Conservation (phyloP, 2,888 invertebrate genomes). For the Cryptus viduatorius region DNA sequence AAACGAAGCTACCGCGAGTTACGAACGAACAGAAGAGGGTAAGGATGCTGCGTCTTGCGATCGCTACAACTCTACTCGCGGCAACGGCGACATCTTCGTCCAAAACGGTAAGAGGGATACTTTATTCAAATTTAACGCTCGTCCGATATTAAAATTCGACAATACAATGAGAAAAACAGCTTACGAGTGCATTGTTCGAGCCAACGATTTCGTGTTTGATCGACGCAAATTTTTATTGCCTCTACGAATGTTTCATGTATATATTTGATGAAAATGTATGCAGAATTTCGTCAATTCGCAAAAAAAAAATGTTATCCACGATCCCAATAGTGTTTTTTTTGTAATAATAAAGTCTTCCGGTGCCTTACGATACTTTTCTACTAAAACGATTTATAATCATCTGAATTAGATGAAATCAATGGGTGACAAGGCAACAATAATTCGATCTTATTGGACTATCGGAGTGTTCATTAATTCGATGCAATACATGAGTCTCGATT, state of each 20-base stretch:
- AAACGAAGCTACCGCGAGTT: constrained; percentile 25
- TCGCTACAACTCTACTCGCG: constrained; percentile 15
- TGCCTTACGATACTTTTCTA: not conserved
- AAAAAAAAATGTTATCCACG: too few relatives aligned
- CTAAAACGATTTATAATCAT: too few relatives aligned
- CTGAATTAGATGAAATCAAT: too few relatives aligned
- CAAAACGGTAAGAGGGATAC: constrained; percentile 17
- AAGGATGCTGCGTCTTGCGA: constrained; percentile 33
- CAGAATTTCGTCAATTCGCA: too few relatives aligned
- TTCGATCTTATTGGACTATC: not conserved
- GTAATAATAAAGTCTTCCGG: constrained; percentile 1
- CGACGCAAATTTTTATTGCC: not conserved
- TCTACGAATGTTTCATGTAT: too few relatives aligned
- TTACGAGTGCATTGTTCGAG: not conserved
- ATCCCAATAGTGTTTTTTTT: not conserved
- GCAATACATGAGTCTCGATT: not conserved
- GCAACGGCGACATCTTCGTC: not conserved
- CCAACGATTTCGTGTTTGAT: constrained; percentile 13
- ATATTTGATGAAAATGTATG: too few relatives aligned
- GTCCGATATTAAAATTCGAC: not conserved
- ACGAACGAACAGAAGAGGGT: not conserved
- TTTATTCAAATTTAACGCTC: not conserved
- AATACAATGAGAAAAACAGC: not conserved
- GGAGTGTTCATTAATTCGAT: not conserved
- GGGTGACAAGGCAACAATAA: not conserved